These are phyloP conservation scores for Drosophila tropicalis DNA, from an alignment of 1,140 invertebrate species.

Conservation along the genomic window DNA sequence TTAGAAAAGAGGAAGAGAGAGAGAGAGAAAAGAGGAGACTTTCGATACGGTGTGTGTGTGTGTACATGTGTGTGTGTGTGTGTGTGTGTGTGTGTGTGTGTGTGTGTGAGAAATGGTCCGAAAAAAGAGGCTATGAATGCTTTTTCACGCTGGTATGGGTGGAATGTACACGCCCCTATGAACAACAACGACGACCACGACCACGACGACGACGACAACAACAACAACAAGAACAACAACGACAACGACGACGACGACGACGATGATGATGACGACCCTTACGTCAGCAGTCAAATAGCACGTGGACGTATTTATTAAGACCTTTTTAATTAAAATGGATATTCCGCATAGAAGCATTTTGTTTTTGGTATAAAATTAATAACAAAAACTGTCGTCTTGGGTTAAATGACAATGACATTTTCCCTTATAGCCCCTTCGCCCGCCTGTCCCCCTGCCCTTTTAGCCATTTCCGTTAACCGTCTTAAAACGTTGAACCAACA, in stretches of 20 bases:
- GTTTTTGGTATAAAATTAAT: conserved; percentile 13
- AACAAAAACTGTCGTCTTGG: background rate
- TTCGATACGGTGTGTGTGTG: conserved; percentile 17
- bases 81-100: background rate
- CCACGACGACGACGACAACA: background rate
- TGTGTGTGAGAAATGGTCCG: conserved; percentile 68
- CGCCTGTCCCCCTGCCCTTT: too few relatives aligned
- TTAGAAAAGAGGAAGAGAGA: background rate
- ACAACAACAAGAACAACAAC: background rate
- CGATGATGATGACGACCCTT: conserved; percentile 56
- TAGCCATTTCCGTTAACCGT: background rate
- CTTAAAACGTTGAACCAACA: background rate
- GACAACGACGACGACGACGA: background rate
- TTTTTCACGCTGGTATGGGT: conserved; percentile 12
- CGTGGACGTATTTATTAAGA: conserved; percentile 76
- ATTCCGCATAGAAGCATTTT: conserved; percentile 48
- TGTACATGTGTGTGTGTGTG: background rate
- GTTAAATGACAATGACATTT: background rate
- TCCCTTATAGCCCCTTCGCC: too few relatives aligned
- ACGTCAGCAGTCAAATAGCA: conserved; percentile 73
- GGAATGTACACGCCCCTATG: conserved; percentile 11
- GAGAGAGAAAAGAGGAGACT: conserved; percentile 33
- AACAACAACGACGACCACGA: conserved; percentile 1
- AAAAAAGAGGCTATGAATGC: conserved; percentile 40
- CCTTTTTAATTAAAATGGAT: conserved; percentile 71